Conservation (phyloP, 1,140 invertebrate species). For the Atta cephalotes region DNA sequence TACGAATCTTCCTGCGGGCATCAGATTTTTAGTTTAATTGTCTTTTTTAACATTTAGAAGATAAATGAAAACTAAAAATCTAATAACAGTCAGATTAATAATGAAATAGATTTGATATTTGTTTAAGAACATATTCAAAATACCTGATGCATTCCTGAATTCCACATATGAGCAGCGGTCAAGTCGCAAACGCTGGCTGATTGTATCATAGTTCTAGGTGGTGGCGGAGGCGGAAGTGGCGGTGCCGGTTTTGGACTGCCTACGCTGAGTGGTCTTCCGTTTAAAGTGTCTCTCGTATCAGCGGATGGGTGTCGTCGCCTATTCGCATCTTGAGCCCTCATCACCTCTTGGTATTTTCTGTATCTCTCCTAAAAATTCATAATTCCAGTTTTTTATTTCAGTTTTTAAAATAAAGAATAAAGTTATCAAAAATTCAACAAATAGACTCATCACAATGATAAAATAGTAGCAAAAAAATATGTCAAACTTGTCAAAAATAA, state of each 20-base stretch:
- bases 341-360: conserved; percentile 88
- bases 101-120: not conserved
- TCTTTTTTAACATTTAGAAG: not conserved
- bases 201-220: conserved; percentile 81
- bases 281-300: conserved; percentile 72
- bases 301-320: conserved; percentile 77
- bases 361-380: conserved; percentile 87
- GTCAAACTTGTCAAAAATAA: not conserved
- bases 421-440: not conserved
- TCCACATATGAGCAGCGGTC: conserved; percentile 80
- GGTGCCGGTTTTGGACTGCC: conserved; percentile 76
- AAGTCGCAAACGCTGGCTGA: conserved; percentile 84
- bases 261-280: conserved; percentile 69
- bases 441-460: not conserved
- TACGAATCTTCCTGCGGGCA: not conserved
- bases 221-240: conserved; percentile 78
- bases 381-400: not conserved
- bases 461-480: not conserved
- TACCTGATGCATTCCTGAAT: conserved; percentile 83
- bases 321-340: conserved; percentile 85
- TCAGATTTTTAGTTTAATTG: not conserved
- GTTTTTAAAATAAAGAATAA: not conserved
- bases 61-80: not conserved
- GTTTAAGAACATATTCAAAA: not conserved
- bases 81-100: not conserved